phyloP scores from a whole-genome alignment of 2,888 invertebrate genomes.

The Cephus sareptanus region DNA sequence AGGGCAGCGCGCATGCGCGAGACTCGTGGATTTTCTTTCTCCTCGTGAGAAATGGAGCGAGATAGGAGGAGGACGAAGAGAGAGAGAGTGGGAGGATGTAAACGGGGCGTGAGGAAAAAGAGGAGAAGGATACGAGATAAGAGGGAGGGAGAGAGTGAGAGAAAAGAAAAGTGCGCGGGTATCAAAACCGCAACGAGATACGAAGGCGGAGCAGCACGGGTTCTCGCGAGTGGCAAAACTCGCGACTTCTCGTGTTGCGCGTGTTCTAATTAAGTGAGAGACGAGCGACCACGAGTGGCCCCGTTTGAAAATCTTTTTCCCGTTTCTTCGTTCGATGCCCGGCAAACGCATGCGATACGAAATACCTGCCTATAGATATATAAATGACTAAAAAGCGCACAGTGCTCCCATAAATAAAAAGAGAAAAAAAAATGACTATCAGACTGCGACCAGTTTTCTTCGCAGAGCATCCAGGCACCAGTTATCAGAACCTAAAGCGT shows the following conservation, averaged over 20 bases:
- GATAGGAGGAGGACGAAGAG: neutral
- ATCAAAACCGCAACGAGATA: neutral
- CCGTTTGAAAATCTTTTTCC: neutral
- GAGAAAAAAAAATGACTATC: neutral
- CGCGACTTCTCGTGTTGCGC: neutral
- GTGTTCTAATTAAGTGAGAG: neutral
- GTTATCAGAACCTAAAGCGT: neutral
- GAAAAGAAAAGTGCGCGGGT: neutral
- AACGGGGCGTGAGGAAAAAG: neutral
- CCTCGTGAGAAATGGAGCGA: neutral
- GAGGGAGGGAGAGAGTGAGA: rapidly evolving
- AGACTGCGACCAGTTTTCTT: neutral
- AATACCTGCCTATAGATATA: neutral
- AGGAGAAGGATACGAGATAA: neutral
- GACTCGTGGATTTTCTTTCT: neutral
- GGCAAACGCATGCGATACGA: neutral
- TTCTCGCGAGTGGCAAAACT: neutral
- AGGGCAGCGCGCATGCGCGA: neutral
- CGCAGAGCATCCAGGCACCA: neutral
- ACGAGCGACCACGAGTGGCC: neutral
- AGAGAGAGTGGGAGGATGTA: no score
- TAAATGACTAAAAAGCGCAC: neutral
- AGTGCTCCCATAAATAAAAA: no score
- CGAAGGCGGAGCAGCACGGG: neutral
- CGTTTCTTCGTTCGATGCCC: neutral